These are phyloP conservation scores for Diogma glabrata DNA, from an alignment of 2,888 invertebrate species.

Conservation along the genomic window DNA sequence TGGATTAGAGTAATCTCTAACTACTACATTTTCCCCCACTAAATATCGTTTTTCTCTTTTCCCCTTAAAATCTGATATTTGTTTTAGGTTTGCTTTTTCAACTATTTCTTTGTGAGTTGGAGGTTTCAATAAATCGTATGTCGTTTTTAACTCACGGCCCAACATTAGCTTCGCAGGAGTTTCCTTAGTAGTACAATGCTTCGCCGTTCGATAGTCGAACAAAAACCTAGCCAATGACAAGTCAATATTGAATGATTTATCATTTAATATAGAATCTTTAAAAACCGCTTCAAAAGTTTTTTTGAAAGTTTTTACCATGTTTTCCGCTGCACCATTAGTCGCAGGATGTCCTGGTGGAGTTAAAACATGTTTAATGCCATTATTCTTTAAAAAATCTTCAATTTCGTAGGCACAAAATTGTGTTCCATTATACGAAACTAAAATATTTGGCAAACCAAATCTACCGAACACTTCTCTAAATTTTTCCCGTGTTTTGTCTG, in stretches of 20 bases:
- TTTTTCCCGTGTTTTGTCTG: not conserved
- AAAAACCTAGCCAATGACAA: not conserved
- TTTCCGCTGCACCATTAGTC: conserved; percentile 13
- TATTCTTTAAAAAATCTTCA: not conserved
- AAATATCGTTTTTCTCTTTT: too few species aligned
- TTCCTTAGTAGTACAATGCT: not conserved
- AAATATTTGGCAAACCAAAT: not conserved
- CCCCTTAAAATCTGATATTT: too few species aligned
- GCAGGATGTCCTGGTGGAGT: conserved; percentile 15
- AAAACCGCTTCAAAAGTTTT: too few species aligned
- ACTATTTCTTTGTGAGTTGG: too few species aligned
- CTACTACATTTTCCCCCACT: too few species aligned
- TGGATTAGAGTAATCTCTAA: too few species aligned
- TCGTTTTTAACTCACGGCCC: too few species aligned
- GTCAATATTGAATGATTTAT: not conserved
- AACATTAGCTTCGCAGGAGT: not conserved
- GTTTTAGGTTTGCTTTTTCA: too few species aligned
- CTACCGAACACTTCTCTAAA: not conserved
- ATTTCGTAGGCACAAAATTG: not conserved
- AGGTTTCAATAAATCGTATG: too few species aligned
- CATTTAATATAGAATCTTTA: too few species aligned
- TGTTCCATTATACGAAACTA: not conserved
- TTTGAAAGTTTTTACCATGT: conserved; percentile 13
- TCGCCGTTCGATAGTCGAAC: not conserved
- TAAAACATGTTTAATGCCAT: conserved; percentile 17